Base-by-base conservation (phyloP, 37 sponge, comb jelly and placozoan species). In the Theonella swinhoei region DNA sequence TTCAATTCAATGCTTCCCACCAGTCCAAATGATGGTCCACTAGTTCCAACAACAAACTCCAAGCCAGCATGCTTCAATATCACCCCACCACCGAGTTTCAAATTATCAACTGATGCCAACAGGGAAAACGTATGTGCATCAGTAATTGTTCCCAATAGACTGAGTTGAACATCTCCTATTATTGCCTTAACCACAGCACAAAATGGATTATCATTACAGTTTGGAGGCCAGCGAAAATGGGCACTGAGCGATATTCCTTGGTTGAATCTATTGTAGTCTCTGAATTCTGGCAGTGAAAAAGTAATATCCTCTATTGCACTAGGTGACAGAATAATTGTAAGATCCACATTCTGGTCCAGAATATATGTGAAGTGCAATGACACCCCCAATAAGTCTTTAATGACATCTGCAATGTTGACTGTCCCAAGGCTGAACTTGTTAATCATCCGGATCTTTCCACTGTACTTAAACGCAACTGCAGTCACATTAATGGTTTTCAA, bases 181-280 rank as follows among this genome's bases (percentile, higher is more conserved):
- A 82, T 30, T 23, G 22, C 40, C 34, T 70, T 64, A 22, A 63
- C 72, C 11, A 82, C 62, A 34, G 39, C 22, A 60, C 82, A 82
- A 41, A 82, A 82, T 8, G 64, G 3, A 72, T 82, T 73, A 3
- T 39, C 37, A n/a, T 36, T n/a, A 36, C 82, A 82, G 19, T 8
- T 24, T 19, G 5, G 0, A 20, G 82, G 82, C 65, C 65, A 72
- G 2, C 37, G 14, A 8, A 70, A 23, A 8, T 37, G 34, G 7
- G 58, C 76, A 23, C 42, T 22, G 39, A 83, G 14, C 0, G 76
- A 59, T 2, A 74, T 29, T 41, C 76, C 84, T 41, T 36, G 1
- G 19, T 34, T 1, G 2, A 74, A 20, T n/a, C n/a, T n/a, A 19
- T n/a, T 34, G 23, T 3, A 4, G 19, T 3, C 35, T 8, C 20